Evolutionary conservation across 2,797 vertebrate species (phyloP).

Genomic region (Nannoperca obscura): DNA sequence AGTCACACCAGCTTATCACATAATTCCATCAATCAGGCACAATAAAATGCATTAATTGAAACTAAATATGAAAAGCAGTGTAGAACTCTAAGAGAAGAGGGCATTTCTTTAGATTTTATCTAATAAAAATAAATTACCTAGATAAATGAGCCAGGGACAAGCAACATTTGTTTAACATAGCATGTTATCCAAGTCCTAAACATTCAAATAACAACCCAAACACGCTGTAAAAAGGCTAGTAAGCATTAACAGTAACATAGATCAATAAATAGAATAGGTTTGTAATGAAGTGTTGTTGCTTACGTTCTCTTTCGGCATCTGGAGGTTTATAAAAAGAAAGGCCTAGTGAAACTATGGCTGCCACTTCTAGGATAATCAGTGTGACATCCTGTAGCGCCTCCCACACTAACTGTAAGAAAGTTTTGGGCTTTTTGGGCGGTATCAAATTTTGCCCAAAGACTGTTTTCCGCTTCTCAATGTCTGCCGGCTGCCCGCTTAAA

Average conservation of each 20-base stretch:
- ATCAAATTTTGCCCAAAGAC: slow-evolving; percentile 97
- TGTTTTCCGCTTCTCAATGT: slow-evolving; percentile 97
- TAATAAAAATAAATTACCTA: background rate
- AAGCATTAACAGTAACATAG: background rate
- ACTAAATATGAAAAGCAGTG: background rate
- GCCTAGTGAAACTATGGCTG: slow-evolving; percentile 99
- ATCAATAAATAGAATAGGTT: slow-evolving; percentile 9
- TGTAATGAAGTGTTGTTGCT: slow-evolving; percentile 75
- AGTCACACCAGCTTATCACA: background rate
- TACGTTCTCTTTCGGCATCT: slow-evolving; percentile 91
- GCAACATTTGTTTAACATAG: background rate
- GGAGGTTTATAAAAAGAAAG: slow-evolving; percentile 99
- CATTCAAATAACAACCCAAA: background rate
- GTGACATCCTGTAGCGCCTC: slow-evolving; percentile 99
- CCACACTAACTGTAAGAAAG: slow-evolving; percentile 99
- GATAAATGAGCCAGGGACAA: background rate
- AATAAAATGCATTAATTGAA: slow-evolving; percentile 3
- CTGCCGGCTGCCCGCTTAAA: slow-evolving; percentile 95
- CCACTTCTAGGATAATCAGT: slow-evolving; percentile 99
- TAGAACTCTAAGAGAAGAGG: background rate
- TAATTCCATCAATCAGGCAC: background rate
- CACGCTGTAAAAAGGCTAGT: background rate
- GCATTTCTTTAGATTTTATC: background rate
- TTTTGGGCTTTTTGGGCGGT: slow-evolving; percentile 99
- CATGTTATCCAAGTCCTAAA: background rate